Evolutionary conservation across 2,797 vertebrate genomes (phyloP), one percentile per base, ranked within the genome.

Genomic region (Hydrocynus forskahlii): DNA sequence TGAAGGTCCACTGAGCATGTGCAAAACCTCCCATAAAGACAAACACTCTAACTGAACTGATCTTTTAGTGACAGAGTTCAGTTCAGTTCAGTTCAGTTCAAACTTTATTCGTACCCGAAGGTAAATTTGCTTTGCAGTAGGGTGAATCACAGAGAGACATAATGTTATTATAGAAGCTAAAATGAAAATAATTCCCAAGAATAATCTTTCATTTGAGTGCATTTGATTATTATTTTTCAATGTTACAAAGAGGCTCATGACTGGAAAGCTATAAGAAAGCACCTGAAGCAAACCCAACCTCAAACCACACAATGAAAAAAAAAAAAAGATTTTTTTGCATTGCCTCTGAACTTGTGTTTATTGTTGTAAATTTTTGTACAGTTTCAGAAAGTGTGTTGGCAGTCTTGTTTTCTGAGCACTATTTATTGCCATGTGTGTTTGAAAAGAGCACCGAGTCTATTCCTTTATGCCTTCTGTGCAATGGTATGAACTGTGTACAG

Each of bases 351-450:
- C 83, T 91, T 81, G 90, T 94, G 91, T 89, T 90, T 90, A 90
- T 89, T 97, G 96, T 91, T 97, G 96, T 97, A 97, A 93, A 97
- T 97, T 95, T 66, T 96, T 99, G 97, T 99, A 98, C 94, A 98
- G 96, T 96, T 95, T 92, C 93, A 93, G 92, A 95, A 94, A 25
- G 60, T 89, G 91, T 94, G 93, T 94, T 89, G 87, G 89, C 92
- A 90, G 93, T 97, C 94, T 95, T 93, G 91, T 96, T 95, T 97
- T 94, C 93, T 92, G 94, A 93, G 68, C 76, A 83, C 91, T 96
- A 96, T 97, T 97, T 97, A 96, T 97, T 96, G 95, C 95, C 94
- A 94, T 92, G 95, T 96, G 94, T 96, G 92, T 95, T 93, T 95
- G 95, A 94, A 94, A 92, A 93, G 91, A 25, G 94, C 85, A 94